A percentile compares a stretch with the other conserved stretches of the same genome.
These are phyloP conservation scores for Scophthalmus maximus DNA, from an alignment of 2,113 vertebrate genomes.

Conservation along the genomic window DNA sequence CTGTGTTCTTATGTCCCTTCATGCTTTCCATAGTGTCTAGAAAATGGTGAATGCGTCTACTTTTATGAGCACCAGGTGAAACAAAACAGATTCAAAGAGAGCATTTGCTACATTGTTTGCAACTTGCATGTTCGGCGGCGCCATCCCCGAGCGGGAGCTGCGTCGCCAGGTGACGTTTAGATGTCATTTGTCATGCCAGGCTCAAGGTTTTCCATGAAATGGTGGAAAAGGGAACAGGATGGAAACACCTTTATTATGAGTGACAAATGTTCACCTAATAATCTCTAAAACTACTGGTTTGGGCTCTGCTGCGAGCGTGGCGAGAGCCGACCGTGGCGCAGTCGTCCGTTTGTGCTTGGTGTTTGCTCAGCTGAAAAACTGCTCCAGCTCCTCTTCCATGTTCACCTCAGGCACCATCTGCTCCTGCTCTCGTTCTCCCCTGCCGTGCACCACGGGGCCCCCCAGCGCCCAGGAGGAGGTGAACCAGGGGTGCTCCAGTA, in stretches of 20 bases:
- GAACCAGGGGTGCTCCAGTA: conserved; percentile 99
- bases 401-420: conserved; percentile 98
- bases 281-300: conserved; percentile 78
- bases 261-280: conserved; percentile 78
- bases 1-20: conserved; percentile 82
- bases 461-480: conserved; percentile 86
- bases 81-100: conserved; percentile 52
- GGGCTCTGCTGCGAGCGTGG: conserved; percentile 63
- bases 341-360: conserved; percentile 73
- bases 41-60: conserved; percentile 68
- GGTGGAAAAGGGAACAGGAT: conserved; percentile 74
- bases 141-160: conserved; percentile 58
- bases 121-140: conserved; percentile 76
- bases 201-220: conserved; percentile 80
- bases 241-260: conserved; percentile 77
- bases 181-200: conserved; percentile 76
- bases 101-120: conserved; percentile 85
- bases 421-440: conserved; percentile 90
- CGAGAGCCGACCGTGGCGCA: conserved; percentile 71
- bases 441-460: conserved; percentile 84
- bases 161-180: conserved; percentile 55
- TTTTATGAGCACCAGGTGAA: conserved; percentile 79
- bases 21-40: conserved; percentile 84
- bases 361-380: conserved; percentile 96
- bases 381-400: conserved; percentile 98